Percentiles rank a stretch among this genome's conserved stretches.
These are phyloP conservation scores for Gallinago stenura DNA, from an alignment of 2,797 vertebrate species.

Conservation along the genomic window DNA sequence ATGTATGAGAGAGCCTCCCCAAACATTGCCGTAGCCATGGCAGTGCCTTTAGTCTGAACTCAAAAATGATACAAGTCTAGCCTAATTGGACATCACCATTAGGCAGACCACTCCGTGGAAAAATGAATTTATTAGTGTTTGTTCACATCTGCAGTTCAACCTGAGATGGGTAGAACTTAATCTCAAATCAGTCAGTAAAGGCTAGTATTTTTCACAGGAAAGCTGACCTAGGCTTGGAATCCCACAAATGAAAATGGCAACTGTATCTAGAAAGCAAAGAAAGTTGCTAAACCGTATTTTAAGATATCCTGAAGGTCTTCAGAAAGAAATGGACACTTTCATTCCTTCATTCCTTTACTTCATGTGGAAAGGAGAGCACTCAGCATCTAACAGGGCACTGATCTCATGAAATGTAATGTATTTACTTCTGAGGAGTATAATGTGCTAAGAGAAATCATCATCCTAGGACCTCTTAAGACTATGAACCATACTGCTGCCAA, in stretches of 20 bases:
- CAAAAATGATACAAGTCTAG: neutral
- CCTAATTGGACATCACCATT: neutral
- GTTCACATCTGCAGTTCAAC: neutral
- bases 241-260: neutral
- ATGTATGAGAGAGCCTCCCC: neutral
- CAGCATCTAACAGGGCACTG: neutral
- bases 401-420: neutral
- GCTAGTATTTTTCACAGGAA: neutral
- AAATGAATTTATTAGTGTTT: neutral
- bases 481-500: neutral
- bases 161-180: neutral
- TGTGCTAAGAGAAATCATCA: neutral
- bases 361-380: neutral
- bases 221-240: neutral
- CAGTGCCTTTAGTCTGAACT: neutral
- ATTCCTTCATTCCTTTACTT: neutral
- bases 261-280: neutral
- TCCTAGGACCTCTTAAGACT: neutral
- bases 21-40: neutral
- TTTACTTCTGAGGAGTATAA: neutral
- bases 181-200: neutral
- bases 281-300: neutral
- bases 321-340: neutral
- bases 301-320: neutral
- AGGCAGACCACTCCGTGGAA: neutral